phyloP scores from a whole-genome alignment of 2,888 invertebrate genomes.

The Omphaloscelis lunosa region DNA sequence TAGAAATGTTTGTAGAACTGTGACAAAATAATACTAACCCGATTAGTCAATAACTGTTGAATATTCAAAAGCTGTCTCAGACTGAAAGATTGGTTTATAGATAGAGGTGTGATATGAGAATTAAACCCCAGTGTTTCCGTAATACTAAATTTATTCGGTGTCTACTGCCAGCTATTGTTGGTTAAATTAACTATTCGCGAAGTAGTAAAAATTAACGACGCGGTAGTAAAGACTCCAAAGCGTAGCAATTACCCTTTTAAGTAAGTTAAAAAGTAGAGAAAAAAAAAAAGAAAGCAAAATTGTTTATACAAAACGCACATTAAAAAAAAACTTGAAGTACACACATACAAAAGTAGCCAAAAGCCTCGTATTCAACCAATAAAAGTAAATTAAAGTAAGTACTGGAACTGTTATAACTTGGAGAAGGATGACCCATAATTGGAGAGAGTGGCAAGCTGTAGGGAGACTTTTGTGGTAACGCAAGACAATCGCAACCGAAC shows the following conservation, averaged over 20 bases:
- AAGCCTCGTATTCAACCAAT: too few relatives aligned
- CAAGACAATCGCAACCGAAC: too few relatives aligned
- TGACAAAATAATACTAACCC: slow-evolving; percentile 54
- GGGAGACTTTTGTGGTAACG: too few relatives aligned
- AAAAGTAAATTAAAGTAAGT: too few relatives aligned
- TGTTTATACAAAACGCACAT: too few relatives aligned
- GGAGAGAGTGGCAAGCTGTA: too few relatives aligned
- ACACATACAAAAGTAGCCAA: too few relatives aligned
- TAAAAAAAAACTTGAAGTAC: too few relatives aligned
- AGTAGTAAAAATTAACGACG: slow-evolving; percentile 2
- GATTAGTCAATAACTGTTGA: slow-evolving; percentile 57
- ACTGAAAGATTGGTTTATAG: slow-evolving; percentile 50
- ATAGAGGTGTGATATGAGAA: slow-evolving; percentile 49
- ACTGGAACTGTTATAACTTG: too few relatives aligned
- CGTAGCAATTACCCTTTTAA: neutral
- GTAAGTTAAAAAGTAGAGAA: too few relatives aligned
- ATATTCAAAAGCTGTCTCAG: slow-evolving; percentile 56
- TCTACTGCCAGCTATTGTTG: neutral
- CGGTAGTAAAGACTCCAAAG: neutral
- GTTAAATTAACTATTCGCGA: slow-evolving; percentile 4
- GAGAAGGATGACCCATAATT: too few relatives aligned
- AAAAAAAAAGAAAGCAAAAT: too few relatives aligned
- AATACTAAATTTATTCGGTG: slow-evolving; percentile 22
- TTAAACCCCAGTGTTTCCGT: slow-evolving; percentile 35
- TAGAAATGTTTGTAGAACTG: slow-evolving; percentile 52